Percentiles rank a stretch among this genome's conserved stretches.
phyloP scores from a whole-genome alignment of 2,797 vertebrate genomes.

The Bucorvus abyssinicus region DNA sequence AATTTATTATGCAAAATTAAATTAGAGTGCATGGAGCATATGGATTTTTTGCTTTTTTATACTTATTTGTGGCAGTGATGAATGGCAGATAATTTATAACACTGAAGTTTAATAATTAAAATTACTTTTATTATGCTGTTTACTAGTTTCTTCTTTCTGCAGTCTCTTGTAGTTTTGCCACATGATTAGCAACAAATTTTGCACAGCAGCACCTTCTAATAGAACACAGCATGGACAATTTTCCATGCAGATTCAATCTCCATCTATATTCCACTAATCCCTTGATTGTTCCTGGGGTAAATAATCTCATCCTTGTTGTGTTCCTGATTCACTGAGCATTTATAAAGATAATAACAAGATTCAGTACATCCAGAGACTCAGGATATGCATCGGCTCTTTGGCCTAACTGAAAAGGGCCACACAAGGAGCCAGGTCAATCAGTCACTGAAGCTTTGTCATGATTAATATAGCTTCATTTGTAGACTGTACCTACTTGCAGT shows the following conservation, averaged over 20 bases:
- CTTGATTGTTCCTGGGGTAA: slow-evolving; percentile 81
- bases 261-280: slow-evolving; percentile 83
- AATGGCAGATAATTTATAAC: slow-evolving; percentile 69
- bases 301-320: slow-evolving; percentile 70
- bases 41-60: slow-evolving; percentile 43
- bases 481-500: neutral
- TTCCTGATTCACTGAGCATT: slow-evolving; percentile 71
- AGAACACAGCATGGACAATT: slow-evolving; percentile 83
- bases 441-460: slow-evolving; percentile 40
- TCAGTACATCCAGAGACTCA: slow-evolving; percentile 64
- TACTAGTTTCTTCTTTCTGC: slow-evolving; percentile 67
- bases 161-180: slow-evolving; percentile 70
- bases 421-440: neutral
- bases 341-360: slow-evolving; percentile 76
- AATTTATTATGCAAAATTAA: slow-evolving; percentile 65
- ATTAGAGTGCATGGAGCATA: slow-evolving; percentile 35
- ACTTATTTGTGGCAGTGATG: slow-evolving; percentile 57
- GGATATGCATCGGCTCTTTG: slow-evolving; percentile 64
- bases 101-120: slow-evolving; percentile 74
- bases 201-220: slow-evolving; percentile 83
- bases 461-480: slow-evolving; percentile 55
- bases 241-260: slow-evolving; percentile 79
- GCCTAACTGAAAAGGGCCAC: slow-evolving; percentile 55
- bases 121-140: slow-evolving; percentile 75
- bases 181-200: slow-evolving; percentile 77